These are phyloP conservation scores for Sula dactylatra DNA, from an alignment of 2,113 vertebrate genomes.

Conservation along the genomic window DNA sequence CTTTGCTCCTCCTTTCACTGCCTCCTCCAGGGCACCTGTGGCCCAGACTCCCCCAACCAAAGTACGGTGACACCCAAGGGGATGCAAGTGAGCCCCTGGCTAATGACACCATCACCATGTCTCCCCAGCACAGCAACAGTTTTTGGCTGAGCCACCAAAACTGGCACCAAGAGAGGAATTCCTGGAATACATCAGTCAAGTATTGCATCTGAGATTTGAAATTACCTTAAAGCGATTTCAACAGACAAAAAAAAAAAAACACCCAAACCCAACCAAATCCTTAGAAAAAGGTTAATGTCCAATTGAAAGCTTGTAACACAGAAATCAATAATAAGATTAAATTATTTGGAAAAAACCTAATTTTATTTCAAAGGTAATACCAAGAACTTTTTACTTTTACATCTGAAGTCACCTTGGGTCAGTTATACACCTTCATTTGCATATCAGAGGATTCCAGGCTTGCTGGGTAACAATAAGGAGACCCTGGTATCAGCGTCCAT, in stretches of 20 bases:
- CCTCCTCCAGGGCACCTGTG: background rate
- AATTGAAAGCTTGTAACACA: background rate
- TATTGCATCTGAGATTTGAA: background rate
- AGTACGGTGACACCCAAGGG: background rate
- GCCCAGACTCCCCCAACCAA: background rate
- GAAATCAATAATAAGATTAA: conserved; percentile 28
- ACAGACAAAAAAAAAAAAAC: background rate
- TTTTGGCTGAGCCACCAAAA: background rate
- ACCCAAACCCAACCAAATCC: background rate
- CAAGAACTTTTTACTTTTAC: background rate
- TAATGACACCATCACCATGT: rapidly evolving
- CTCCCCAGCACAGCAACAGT: background rate
- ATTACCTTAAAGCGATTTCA: conserved; percentile 6
- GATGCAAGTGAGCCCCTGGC: background rate
- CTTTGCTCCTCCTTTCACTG: background rate
- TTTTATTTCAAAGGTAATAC: conserved; percentile 12
- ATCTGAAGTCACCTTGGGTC: background rate
- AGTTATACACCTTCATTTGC: background rate
- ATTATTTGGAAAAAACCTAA: conserved; percentile 1
- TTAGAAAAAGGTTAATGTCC: conserved; percentile 23
- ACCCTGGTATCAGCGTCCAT: too few species aligned
- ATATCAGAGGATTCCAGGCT: background rate
- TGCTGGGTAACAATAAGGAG: background rate
- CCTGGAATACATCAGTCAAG: background rate
- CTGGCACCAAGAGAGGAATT: background rate